phyloP scores from a whole-genome alignment of 1,140 invertebrate species.

The Idris sp. region DNA sequence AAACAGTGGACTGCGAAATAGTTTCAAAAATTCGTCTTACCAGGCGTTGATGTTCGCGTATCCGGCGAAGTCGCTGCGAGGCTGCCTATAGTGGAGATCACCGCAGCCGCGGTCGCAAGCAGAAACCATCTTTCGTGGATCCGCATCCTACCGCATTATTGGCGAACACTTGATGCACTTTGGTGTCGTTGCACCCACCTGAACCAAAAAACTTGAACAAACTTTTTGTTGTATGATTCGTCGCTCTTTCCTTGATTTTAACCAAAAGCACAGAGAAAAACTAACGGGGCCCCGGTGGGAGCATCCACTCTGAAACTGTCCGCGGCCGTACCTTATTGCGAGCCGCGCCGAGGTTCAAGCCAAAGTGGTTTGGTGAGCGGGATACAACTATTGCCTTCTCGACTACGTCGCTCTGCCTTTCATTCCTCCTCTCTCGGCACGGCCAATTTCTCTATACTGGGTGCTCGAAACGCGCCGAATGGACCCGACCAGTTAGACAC shows the following conservation, averaged over 20 bases:
- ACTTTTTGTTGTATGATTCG: no score
- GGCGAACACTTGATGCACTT: slow-evolving; percentile 30
- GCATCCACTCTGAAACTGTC: no score
- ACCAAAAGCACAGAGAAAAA: no score
- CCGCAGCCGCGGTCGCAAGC: slow-evolving; percentile 59
- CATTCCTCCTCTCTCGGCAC: slow-evolving; percentile 57
- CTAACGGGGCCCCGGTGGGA: no score
- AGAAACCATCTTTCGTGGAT: slow-evolving; percentile 71
- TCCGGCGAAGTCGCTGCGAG: slow-evolving; percentile 52
- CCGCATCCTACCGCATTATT: slow-evolving; percentile 76
- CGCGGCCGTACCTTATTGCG: slow-evolving; percentile 42
- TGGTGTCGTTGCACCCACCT: slow-evolving; percentile 44
- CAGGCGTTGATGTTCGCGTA: slow-evolving; percentile 46
- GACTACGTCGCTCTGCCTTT: slow-evolving; percentile 48
- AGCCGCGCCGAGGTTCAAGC: slow-evolving; percentile 64
- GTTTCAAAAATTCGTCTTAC: slow-evolving; percentile 45
- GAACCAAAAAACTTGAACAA: no score
- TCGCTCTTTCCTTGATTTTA: no score
- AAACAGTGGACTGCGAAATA: not conserved
- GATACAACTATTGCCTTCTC: slow-evolving; percentile 50
- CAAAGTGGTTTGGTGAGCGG: slow-evolving; percentile 68
- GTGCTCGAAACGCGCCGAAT: slow-evolving; percentile 43
- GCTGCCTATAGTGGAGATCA: slow-evolving; percentile 66
- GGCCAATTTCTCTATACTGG: slow-evolving; percentile 64
- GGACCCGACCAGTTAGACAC: slow-evolving; percentile 40